Conservation (phyloP, 2,888 invertebrate genomes). For the Tachina lurida region DNA sequence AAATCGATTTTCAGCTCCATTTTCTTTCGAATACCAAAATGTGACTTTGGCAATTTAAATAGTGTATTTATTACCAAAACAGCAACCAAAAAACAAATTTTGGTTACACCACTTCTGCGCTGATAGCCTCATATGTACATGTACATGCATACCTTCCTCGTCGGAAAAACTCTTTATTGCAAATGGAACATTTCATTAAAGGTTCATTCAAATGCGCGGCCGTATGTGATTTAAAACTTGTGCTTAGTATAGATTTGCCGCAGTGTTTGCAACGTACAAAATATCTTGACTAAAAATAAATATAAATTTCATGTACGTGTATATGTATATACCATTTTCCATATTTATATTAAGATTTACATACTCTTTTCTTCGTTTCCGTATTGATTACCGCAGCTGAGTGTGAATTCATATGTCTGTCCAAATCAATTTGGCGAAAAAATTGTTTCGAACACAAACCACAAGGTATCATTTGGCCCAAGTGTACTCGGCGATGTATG, state of each 20-base stretch:
- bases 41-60: too few species aligned
- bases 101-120: too few species aligned
- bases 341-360: not conserved
- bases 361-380: constrained; percentile 52
- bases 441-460: constrained; percentile 58
- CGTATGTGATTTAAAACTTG: constrained; percentile 53
- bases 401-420: constrained; percentile 56
- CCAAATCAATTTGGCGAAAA: constrained; percentile 60
- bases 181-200: constrained; percentile 54
- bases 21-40: too few species aligned
- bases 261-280: constrained; percentile 59
- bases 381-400: constrained; percentile 53
- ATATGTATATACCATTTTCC: too few species aligned
- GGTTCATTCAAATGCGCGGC: constrained; percentile 61
- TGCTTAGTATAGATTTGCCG: constrained; percentile 44
- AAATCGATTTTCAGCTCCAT: too few species aligned
- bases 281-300: constrained; percentile 46
- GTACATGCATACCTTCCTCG: constrained; percentile 39
- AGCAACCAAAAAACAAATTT: too few species aligned
- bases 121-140: not conserved
- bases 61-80: too few species aligned
- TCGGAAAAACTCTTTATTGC: constrained; percentile 54
- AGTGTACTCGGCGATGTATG: constrained; percentile 62
- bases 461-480: constrained; percentile 64
- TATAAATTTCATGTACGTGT: not conserved